These are phyloP conservation scores for Trigoniulus corallinus DNA, from an alignment of 1,140 invertebrate species.

Conservation along the genomic window DNA sequence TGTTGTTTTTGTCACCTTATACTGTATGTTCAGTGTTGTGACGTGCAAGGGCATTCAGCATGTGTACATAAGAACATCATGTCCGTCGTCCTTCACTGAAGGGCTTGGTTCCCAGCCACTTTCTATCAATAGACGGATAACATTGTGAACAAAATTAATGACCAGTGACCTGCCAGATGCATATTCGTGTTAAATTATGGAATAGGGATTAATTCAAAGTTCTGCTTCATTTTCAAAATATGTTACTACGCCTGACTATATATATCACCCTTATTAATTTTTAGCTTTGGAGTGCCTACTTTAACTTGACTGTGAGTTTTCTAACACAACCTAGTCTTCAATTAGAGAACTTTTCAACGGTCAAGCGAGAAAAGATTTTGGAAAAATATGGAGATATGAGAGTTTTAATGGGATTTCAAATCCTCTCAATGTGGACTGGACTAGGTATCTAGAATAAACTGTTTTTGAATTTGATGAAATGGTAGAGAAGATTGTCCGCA, in stretches of 20 bases:
- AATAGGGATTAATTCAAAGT: not conserved
- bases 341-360: slow-evolving; percentile 62
- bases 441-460: slow-evolving; percentile 40
- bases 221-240: no score
- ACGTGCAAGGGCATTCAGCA: no score
- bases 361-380: slow-evolving; percentile 59
- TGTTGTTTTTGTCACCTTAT: no score
- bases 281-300: slow-evolving; percentile 77
- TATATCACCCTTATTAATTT: slow-evolving; percentile 16
- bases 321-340: slow-evolving; percentile 72
- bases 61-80: no score
- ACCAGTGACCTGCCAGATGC: not conserved
- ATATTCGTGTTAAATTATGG: not conserved
- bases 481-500: not conserved
- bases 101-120: no score
- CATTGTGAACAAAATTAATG: slow-evolving; percentile 11
- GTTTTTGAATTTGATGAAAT: slow-evolving; percentile 4
- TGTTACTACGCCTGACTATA: no score
- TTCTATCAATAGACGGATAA: no score
- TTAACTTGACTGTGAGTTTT: slow-evolving; percentile 72
- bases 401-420: slow-evolving; percentile 80
- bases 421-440: slow-evolving; percentile 84
- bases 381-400: slow-evolving; percentile 75
- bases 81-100: no score
- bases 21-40: no score